phyloP scores from a whole-genome alignment of 2,113 vertebrate genomes.

The Rhodinocichla rosea region DNA sequence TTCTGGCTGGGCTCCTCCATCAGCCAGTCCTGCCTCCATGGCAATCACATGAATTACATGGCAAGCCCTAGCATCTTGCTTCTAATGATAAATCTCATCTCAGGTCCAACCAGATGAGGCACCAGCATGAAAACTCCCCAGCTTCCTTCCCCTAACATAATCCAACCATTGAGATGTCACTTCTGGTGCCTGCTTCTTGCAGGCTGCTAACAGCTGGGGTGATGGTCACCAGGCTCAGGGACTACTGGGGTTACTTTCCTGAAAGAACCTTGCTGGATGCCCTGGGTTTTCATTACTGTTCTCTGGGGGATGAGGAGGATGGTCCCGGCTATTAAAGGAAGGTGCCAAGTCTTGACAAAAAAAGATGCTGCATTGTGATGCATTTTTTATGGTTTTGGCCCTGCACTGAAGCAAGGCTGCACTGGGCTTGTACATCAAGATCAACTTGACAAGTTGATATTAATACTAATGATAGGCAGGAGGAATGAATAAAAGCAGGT shows the following conservation, averaged over 20 bases:
- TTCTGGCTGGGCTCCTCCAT: background rate
- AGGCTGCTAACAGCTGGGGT: background rate
- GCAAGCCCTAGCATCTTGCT: background rate
- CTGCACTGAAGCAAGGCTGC: background rate
- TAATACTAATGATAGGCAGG: constrained; percentile 12
- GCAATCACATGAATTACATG: background rate
- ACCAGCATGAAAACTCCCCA: background rate
- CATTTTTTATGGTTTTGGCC: background rate
- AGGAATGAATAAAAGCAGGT: constrained; percentile 19
- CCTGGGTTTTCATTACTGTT: background rate
- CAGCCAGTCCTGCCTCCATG: background rate
- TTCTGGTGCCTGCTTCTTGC: background rate
- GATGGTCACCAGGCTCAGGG: background rate
- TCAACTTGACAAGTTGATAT: constrained; percentile 7
- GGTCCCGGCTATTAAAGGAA: background rate
- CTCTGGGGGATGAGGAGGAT: background rate
- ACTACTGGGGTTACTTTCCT: background rate
- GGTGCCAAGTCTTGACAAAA: background rate
- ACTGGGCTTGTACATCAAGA: background rate
- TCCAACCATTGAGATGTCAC: background rate
- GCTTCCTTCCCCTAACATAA: background rate
- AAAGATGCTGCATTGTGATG: background rate
- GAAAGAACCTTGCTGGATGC: background rate
- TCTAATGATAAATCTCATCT: background rate
- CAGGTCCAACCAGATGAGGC: background rate